Conservation (phyloP, 2,797 vertebrate genomes). For the Amblyraja radiata region DNA sequence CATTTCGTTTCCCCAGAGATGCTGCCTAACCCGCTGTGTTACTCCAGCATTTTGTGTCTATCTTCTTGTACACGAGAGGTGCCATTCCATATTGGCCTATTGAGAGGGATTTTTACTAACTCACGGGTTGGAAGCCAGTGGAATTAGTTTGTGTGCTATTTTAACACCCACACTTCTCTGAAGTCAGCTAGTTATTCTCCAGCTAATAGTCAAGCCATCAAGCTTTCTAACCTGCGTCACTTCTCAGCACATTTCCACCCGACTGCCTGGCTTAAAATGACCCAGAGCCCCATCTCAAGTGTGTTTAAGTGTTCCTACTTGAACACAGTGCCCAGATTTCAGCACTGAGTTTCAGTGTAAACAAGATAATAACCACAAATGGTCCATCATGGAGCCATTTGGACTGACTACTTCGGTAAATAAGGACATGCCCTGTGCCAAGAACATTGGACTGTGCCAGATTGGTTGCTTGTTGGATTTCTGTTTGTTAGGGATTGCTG, state of each 20-base stretch:
- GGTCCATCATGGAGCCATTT: conserved; percentile 29
- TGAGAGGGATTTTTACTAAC: neutral
- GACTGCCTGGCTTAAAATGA: neutral
- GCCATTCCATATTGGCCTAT: neutral
- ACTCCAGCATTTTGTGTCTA: too few species aligned
- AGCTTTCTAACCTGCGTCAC: neutral
- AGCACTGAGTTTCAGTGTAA: neutral
- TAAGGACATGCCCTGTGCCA: neutral
- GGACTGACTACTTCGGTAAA: neutral
- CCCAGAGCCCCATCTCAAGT: neutral
- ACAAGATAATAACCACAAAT: conserved; percentile 17
- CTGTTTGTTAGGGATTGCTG: neutral
- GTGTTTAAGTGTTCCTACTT: conserved; percentile 11
- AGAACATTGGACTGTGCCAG: neutral
- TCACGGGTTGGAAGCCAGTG: neutral
- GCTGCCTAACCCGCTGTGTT: too few species aligned
- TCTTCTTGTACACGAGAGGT: neutral
- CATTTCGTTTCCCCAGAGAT: too few species aligned
- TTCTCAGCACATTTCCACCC: neutral
- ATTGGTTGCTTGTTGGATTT: neutral
- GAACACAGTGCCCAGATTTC: conserved; percentile 14
- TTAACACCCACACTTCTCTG: neutral
- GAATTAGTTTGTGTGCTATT: neutral
- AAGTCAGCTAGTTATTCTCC: neutral
- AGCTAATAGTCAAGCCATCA: neutral